Base-by-base conservation (phyloP, 2,888 invertebrate genomes). In the Andricus curvator region DNA sequence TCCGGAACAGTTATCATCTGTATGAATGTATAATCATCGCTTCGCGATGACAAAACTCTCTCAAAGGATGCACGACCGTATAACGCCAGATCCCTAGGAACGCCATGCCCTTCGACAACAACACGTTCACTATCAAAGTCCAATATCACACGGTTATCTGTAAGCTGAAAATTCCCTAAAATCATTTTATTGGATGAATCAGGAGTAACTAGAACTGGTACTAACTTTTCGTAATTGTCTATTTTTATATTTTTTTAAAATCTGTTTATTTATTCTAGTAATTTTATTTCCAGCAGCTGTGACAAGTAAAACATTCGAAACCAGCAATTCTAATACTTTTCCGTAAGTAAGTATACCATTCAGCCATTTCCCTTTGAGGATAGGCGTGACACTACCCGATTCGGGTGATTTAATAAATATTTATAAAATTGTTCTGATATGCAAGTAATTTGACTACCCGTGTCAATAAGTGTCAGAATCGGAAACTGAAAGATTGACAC, bases 141-240 rank as follows among this genome's bases (percentile, higher is more conserved):
- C n/a, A 84, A 77, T 0, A 81, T 60, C 2, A 56, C 79, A 77
- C 77, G 81, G 78, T 84, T 80, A 9, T 79, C n/a, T 3, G 51
- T 62, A 3, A 84, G 15, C 83, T 84, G 84, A 70, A 84, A 81
- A 78, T 83, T 83, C 13, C 85, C 86, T 2, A 86, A 25, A 65
- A 86, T 83, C n/a, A 84, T 70, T 0, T 78, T 56, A 11, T 81
- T 82, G 4, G 84, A 83, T 22, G 84, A 78, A 44, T 70, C 62
- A 0, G 85, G 85, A 1, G 85, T 70, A 2, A 85, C 76, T 15
- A 85, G 79, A 70, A 83, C 81, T 8, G 65, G 22, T n/a, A 76
- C 70, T 62, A 33, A 60, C 0, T 78, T 78, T 68, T 37, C 41
- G 17, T 17, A 67, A 13, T 60, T 37, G 4, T 79, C 74, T 37